Base-by-base conservation (phyloP, 2,888 invertebrate species). In the Andrena praecox region DNA sequence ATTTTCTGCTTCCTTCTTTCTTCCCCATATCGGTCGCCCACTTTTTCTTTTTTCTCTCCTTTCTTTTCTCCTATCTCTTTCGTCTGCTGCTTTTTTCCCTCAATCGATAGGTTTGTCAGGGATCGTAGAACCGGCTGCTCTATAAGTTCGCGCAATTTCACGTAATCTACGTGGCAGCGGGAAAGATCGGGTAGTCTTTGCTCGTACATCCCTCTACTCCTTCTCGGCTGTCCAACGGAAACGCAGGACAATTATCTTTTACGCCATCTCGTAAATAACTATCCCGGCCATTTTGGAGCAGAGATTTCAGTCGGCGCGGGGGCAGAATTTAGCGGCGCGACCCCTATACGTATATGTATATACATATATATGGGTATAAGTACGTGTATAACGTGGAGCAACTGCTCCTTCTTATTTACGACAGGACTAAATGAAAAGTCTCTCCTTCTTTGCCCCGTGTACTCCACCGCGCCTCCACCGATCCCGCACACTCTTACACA, bases 401-500 rank as follows among this genome's bases (percentile, higher is more conserved):
- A 79, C 79, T 69, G 79, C 76, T 71, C 64, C 64, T 77, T 83
- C 84, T 88, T 88, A 88, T 88, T 88, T 88, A 88, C 82, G 82
- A 77, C 80, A 74, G 76, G 73, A 76, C 81, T 81, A 87, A 88
- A 88, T 88, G 88, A 88, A 87, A 88, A 84, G 73, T 84, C 70
- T 73, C 73, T 12, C 66, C 16, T 48, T 63, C 76, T 59, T 52
- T 60, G 63, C 68, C 63, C 64, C 12, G 29, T 27, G 33, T 54
- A 7, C 6, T 56, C 24, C 73, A 2, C 27, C n/a, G 4, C 12
- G 2, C 56, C 10, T 33, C 31, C 16, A 12, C 12, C 29, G 20
- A 6, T n/a, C 33, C 6, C 56, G 10, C 56, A 0, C 10, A 42
- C 16, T 4, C 42, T 42, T 42, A 42, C 35, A 35, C 42, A 42